Percentiles rank a stretch among this genome's conserved stretches.
Conservation (phyloP, 2,797 vertebrate genomes). For the Xiphophorus birchmanni region DNA sequence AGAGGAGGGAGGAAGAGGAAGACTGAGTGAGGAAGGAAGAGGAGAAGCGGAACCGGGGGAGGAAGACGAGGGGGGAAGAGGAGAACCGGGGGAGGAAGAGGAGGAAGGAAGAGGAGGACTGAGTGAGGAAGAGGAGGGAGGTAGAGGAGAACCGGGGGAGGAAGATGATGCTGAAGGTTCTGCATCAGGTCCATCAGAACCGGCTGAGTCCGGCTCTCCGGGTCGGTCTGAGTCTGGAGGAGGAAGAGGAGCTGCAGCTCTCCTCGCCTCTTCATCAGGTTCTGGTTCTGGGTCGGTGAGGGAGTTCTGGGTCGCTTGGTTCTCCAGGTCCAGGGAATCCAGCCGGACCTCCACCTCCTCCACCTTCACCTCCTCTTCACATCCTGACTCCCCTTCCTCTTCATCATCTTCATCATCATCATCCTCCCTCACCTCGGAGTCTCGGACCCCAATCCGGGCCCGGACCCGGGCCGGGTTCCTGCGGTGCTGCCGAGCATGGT, state of each 20-base stretch:
- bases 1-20: slow-evolving; percentile 45
- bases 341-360: slow-evolving; percentile 83
- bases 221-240: slow-evolving; percentile 37
- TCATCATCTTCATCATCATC: slow-evolving; percentile 44
- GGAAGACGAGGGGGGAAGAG: slow-evolving; percentile 51
- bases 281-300: slow-evolving; percentile 12
- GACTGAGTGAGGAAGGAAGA: slow-evolving; percentile 41
- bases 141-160: slow-evolving; percentile 34
- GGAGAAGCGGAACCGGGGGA: slow-evolving; percentile 49
- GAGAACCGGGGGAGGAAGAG: neutral
- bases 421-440: slow-evolving; percentile 67
- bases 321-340: slow-evolving; percentile 83
- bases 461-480: slow-evolving; percentile 86
- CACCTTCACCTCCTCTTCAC: slow-evolving; percentile 50
- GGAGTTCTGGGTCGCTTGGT: slow-evolving; percentile 5
- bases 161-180: slow-evolving; percentile 35
- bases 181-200: slow-evolving; percentile 16
- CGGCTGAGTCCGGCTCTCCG: slow-evolving; percentile 50
- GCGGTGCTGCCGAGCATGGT: slow-evolving; percentile 90
- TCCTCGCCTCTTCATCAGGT: slow-evolving; percentile 10
- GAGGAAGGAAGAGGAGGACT: slow-evolving; percentile 17
- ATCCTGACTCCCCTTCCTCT: slow-evolving; percentile 38
- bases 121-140: slow-evolving; percentile 50
- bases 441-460: slow-evolving; percentile 86
- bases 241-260: slow-evolving; percentile 17